Conservation (phyloP, 2,888 invertebrate genomes). For the Ormyrus nitidulus region DNA sequence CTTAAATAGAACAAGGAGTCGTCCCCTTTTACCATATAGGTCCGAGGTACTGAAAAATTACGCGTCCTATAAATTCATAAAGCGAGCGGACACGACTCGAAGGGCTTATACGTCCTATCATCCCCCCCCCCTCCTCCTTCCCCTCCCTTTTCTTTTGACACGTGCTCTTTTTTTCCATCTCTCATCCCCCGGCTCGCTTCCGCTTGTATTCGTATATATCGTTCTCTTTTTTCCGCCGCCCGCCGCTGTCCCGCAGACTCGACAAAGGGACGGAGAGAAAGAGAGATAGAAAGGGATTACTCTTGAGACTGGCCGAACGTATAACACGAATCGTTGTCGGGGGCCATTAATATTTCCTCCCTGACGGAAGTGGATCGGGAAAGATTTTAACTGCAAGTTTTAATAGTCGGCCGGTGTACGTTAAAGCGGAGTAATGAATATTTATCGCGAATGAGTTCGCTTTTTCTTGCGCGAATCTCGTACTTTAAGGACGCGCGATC, state of each 20-base stretch:
- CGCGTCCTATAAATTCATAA: slow-evolving; percentile 9
- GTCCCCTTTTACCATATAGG: no score
- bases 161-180: no score
- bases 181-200: background rate
- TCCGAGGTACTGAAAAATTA: background rate
- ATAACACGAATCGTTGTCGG: background rate
- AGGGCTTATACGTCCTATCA: background rate
- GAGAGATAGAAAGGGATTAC: slow-evolving; percentile 6
- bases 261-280: background rate
- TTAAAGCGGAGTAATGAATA: background rate
- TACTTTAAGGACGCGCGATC: no score
- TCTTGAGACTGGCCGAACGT: background rate
- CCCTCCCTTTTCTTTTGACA: background rate
- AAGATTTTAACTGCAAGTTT: slow-evolving; percentile 3
- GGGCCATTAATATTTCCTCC: slow-evolving; percentile 39
- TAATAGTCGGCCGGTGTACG: background rate
- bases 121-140: background rate
- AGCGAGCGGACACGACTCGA: background rate
- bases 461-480: background rate
- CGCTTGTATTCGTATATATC: no score
- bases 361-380: background rate
- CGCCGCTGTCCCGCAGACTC: background rate
- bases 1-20: no score
- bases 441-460: background rate
- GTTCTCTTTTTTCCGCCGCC: background rate